Percentiles rank a stretch among this genome's conserved stretches.
phyloP scores from a whole-genome alignment of 2,888 invertebrate genomes.

The Calliphora vomitoria region DNA sequence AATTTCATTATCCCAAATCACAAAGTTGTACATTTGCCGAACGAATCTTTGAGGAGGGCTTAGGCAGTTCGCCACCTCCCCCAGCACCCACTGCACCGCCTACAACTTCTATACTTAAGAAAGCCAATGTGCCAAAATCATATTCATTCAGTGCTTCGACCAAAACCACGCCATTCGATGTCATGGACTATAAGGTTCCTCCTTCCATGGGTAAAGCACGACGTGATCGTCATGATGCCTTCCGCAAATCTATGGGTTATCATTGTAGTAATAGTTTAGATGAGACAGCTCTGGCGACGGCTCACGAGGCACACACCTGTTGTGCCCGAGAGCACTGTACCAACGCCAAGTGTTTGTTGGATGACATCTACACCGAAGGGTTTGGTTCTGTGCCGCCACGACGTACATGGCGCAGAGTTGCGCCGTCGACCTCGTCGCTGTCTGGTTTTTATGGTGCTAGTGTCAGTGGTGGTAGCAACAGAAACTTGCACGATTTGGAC shows the following conservation, averaged over 20 bases:
- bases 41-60: slow-evolving; percentile 79
- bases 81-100: slow-evolving; percentile 74
- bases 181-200: slow-evolving; percentile 83
- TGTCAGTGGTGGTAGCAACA: slow-evolving; percentile 80
- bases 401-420: slow-evolving; percentile 75
- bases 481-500: slow-evolving; percentile 79
- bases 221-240: slow-evolving; percentile 82
- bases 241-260: slow-evolving; percentile 81
- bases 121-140: slow-evolving; percentile 83
- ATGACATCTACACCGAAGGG: slow-evolving; percentile 81
- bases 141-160: slow-evolving; percentile 83
- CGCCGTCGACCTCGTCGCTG: slow-evolving; percentile 73
- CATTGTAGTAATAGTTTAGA: slow-evolving; percentile 81
- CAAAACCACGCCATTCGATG: slow-evolving; percentile 84
- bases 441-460: slow-evolving; percentile 77
- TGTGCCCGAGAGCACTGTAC: slow-evolving; percentile 83
- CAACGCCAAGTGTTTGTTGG: slow-evolving; percentile 82
- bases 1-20: slow-evolving; percentile 84
- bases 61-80: slow-evolving; percentile 68
- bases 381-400: slow-evolving; percentile 76
- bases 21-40: slow-evolving; percentile 84
- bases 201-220: slow-evolving; percentile 79
- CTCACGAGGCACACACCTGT: slow-evolving; percentile 78
- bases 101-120: slow-evolving; percentile 81
- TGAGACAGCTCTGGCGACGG: slow-evolving; percentile 75